phyloP scores from a whole-genome alignment of 2,888 invertebrate species.

The Drosophila sordidapex region DNA sequence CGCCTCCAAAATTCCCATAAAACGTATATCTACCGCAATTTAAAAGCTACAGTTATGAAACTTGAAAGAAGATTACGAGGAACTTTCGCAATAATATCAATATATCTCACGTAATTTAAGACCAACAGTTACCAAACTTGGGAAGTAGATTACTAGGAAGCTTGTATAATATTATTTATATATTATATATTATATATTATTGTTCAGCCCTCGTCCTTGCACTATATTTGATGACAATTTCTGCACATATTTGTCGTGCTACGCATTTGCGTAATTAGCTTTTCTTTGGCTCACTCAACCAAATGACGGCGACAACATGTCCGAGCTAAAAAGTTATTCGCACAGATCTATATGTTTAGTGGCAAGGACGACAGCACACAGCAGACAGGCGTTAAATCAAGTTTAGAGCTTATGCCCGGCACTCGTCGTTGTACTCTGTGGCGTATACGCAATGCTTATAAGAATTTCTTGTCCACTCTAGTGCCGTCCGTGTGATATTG shows the following conservation, averaged over 20 bases:
- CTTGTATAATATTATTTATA: background rate
- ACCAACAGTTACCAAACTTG: background rate
- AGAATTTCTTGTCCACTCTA: conserved; percentile 5
- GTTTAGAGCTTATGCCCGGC: conserved; percentile 24
- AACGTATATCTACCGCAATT: too few relatives aligned
- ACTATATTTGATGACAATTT: conserved; percentile 24
- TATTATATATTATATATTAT: too few relatives aligned
- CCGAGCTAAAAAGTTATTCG: conserved; percentile 35
- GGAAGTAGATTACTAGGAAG: background rate
- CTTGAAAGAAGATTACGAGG: too few relatives aligned
- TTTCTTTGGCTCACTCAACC: conserved; percentile 24
- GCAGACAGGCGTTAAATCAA: conserved; percentile 55
- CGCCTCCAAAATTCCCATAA: too few relatives aligned
- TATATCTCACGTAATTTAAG: background rate
- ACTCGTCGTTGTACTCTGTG: conserved; percentile 4
- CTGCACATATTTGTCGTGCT: conserved; percentile 11
- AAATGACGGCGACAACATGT: conserved; percentile 59
- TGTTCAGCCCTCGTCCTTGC: conserved; percentile 11
- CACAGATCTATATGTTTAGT: conserved; percentile 20
- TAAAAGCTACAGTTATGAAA: too few relatives aligned
- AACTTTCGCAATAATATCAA: too few relatives aligned
- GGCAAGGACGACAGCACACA: conserved; percentile 6
- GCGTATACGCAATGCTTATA: conserved; percentile 41
- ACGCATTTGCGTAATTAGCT: conserved; percentile 52
- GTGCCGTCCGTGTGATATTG: conserved; percentile 12